These are phyloP conservation scores for Cygnus buccinator DNA, from an alignment of 2,113 vertebrate genomes.

Conservation along the genomic window DNA sequence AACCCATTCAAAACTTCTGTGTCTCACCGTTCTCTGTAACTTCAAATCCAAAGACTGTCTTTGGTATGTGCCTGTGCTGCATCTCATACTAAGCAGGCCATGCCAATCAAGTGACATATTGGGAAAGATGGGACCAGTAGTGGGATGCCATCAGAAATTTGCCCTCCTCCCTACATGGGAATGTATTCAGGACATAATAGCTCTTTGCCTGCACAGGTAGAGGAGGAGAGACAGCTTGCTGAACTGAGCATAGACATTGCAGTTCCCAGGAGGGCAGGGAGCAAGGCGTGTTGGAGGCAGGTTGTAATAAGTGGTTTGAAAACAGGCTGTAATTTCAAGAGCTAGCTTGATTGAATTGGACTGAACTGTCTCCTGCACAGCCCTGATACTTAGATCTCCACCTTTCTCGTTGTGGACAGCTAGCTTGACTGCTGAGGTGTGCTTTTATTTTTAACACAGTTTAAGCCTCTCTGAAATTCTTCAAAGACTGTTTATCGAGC, in stretches of 20 bases:
- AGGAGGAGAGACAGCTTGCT: neutral
- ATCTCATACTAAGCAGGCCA: neutral
- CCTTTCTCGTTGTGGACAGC: neutral
- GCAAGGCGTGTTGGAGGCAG: neutral
- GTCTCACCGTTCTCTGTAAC: neutral
- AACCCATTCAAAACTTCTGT: neutral
- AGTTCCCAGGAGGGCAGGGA: neutral
- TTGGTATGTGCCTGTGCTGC: neutral
- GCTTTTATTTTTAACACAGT: neutral
- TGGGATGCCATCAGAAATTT: neutral
- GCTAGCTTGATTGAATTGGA: neutral
- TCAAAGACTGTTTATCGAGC: neutral
- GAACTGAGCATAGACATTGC: neutral
- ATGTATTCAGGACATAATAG: neutral
- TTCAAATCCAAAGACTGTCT: neutral
- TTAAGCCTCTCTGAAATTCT: slow-evolving; percentile 10
- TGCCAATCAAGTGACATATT: neutral
- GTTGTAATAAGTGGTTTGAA: neutral
- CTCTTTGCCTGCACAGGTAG: neutral
- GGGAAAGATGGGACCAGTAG: neutral
- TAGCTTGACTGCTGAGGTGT: neutral
- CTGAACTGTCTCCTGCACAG: neutral
- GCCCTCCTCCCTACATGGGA: neutral
- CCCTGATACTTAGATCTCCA: neutral
- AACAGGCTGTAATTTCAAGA: neutral